Base-by-base conservation (phyloP, 2,797 vertebrate genomes). In the Danio tinwini region DNA sequence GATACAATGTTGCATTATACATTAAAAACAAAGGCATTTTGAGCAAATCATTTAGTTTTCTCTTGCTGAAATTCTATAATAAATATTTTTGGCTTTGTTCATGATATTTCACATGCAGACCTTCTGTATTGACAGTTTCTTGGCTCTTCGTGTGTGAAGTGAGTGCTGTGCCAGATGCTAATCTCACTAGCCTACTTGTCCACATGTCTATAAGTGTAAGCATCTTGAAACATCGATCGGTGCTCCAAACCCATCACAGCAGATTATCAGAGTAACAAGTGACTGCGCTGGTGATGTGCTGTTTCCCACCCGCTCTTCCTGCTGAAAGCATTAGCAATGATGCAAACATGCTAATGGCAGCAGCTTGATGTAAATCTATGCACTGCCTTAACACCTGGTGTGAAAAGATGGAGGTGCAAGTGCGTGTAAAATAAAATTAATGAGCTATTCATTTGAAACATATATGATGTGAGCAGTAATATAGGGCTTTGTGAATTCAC, bases 261-360 rank as follows among this genome's bases (percentile, higher is more conserved):
- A 40, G 58, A 74, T 71, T 71, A 82, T 83, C 72, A 62, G 69
- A 58, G 63, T 80, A 82, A 74, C 79, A 70, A 74, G 63, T 69
- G 55, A 53, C 71, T 56, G 68, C 10, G 13, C 53, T 56, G 68
- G 47, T 62, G 68, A 77, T 53, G 47, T 69, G 37, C 21, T 70
- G 17, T 50, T 37, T 47, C 58, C 58, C 44, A 56, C 45, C 39
- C 7, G 1, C 13, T 74, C 7, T 50, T 16, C 59, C 68, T 82
- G 44, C 64, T 76, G 42, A 71, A 56, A 71, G 17, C 21, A 68
- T 71, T 76, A 72, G 61, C 72, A 17, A 9, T 39, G 45, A 14
- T 65, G 44, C 58, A 56, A 73, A 62, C 78, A 78, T 72, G 40
- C 21, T 82, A 42, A 62, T 14, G 49, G 74, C 16, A 79, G 47